Conservation (phyloP, 1,140 invertebrate species). For the Stegodyphus dumicola region DNA sequence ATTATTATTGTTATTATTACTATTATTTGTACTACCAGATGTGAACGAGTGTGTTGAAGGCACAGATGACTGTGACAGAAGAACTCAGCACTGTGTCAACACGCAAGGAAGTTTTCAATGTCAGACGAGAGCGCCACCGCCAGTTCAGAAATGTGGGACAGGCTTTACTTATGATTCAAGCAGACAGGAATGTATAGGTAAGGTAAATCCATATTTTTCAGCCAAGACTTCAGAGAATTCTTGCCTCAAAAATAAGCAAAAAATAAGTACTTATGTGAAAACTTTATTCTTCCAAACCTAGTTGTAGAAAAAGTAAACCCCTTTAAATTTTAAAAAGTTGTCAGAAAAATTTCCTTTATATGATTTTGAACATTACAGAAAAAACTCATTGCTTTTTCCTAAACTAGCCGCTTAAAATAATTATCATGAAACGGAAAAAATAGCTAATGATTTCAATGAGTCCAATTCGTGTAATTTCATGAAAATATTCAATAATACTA, state of each 20-base stretch:
- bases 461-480: too few species aligned
- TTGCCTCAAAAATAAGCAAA: not conserved
- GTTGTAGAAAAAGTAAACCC: too few species aligned
- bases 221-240: not conserved
- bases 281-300: too few species aligned
- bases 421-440: too few species aligned
- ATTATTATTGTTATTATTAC: not conserved
- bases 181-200: conserved; percentile 62
- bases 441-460: too few species aligned
- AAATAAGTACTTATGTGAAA: too few species aligned
- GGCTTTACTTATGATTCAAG: conserved; percentile 59
- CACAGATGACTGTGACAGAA: conserved; percentile 74
- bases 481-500: too few species aligned
- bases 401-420: too few species aligned
- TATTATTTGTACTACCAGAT: conserved; percentile 67
- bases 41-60: conserved; percentile 75
- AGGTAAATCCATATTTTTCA: not conserved
- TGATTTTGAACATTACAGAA: too few species aligned
- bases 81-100: conserved; percentile 78
- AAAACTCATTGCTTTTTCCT: too few species aligned
- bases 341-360: too few species aligned
- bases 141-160: conserved; percentile 37
- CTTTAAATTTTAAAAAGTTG: too few species aligned
- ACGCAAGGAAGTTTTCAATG: conserved; percentile 73
- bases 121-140: conserved; percentile 5